phyloP scores from a whole-genome alignment of 2,113 vertebrate species.

The Agelaius phoeniceus region DNA sequence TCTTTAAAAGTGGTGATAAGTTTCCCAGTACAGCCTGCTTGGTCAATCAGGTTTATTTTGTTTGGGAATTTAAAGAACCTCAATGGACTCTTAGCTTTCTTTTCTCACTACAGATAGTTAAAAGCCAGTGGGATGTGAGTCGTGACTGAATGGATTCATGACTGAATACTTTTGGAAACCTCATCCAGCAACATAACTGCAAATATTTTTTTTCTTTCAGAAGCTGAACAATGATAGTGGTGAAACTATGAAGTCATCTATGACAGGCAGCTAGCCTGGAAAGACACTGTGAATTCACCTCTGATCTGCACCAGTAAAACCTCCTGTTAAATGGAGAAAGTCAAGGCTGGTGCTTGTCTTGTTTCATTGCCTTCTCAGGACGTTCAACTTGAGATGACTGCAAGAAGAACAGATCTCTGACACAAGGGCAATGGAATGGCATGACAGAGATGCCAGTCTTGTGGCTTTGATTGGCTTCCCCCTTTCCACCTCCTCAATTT shows the following conservation, averaged over 20 bases:
- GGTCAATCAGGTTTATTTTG: background rate
- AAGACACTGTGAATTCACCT: background rate
- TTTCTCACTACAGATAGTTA: background rate
- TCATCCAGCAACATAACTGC: background rate
- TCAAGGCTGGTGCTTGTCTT: background rate
- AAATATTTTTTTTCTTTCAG: background rate
- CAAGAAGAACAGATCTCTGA: background rate
- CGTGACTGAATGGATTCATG: background rate
- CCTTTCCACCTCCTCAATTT: background rate
- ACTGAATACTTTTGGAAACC: background rate
- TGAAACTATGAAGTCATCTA: background rate
- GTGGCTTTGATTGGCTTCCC: background rate
- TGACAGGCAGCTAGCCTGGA: background rate
- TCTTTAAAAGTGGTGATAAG: background rate
- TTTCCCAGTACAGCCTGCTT: background rate
- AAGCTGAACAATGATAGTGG: background rate
- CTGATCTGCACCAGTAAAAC: background rate
- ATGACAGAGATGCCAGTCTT: background rate
- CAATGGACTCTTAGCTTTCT: background rate
- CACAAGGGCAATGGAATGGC: accelerated
- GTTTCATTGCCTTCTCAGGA: background rate
- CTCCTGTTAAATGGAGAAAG: background rate
- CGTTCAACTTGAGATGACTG: background rate
- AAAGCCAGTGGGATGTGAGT: background rate
- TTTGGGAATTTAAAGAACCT: background rate